These are phyloP conservation scores for Xyrichtys novacula DNA, from an alignment of 2,797 vertebrate genomes.

Conservation along the genomic window DNA sequence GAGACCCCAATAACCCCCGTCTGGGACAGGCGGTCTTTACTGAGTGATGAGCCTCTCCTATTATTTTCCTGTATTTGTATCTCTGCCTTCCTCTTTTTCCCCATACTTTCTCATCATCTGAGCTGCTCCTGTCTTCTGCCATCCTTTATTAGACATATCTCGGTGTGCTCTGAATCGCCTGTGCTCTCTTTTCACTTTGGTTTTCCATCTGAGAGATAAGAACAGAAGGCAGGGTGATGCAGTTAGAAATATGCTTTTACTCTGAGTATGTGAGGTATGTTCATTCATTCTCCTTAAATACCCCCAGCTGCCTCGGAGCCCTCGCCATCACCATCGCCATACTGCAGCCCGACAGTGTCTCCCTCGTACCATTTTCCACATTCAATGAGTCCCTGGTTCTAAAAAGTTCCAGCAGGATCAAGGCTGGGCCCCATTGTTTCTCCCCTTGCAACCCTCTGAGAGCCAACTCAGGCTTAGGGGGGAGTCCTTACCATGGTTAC, in stretches of 20 bases:
- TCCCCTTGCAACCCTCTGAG: conserved; percentile 41
- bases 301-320: conserved; percentile 16
- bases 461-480: conserved; percentile 39
- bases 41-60: conserved; percentile 19
- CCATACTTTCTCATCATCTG: conserved; percentile 12
- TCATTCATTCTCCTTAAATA: conserved; percentile 47
- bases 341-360: conserved; percentile 20
- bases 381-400: conserved; percentile 52
- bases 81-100: conserved; percentile 15
- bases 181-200: conserved; percentile 28
- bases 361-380: conserved; percentile 52
- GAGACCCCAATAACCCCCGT: conserved; percentile 68
- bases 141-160: conserved; percentile 31
- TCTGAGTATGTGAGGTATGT: conserved; percentile 41
- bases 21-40: conserved; percentile 51
- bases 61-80: conserved; percentile 47
- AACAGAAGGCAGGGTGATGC: conserved; percentile 26
- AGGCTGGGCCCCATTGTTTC: conserved; percentile 45
- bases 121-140: conserved; percentile 2
- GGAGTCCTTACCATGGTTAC: conserved; percentile 63
- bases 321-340: conserved; percentile 13
- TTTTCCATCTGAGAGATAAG: conserved; percentile 15
- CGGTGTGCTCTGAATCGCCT: conserved; percentile 1
- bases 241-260: conserved; percentile 48
- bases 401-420: conserved; percentile 47